Evolutionary conservation across 2,888 invertebrate species (phyloP), one percentile per base, ranked within the genome.

Genomic region (Meteorus cinctellus): DNA sequence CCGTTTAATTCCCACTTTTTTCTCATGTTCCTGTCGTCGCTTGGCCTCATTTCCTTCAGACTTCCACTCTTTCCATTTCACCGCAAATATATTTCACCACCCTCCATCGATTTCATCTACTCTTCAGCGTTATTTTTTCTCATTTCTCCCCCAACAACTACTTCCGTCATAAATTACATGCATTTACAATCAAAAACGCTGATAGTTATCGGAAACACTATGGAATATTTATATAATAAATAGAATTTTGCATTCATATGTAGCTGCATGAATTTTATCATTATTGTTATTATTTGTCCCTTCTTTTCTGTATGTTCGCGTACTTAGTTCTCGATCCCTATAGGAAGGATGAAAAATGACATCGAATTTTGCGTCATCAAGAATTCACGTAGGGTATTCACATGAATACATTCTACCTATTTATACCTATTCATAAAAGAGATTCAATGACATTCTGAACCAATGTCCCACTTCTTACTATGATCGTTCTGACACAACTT

Each of bases 1-100:
- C 74, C 29, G 55, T 66, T 66, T 75, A 75, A 75, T 75, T 71
- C 51, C 41, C 71, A 1, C 41, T 27, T 66, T 12, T 31, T 66
- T 55, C 24, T 71, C 71, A 66, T 75, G 59, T 75, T 71, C 67
- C 75, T 71, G 71, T 66, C 71, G 71, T 71, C 75, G 51, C 68
- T 65, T 71, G 29, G 60, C 34, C 69, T 71, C 75, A 75, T 75
- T 75, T 75, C 75, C 75, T 66, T 59, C 24, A 36, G 29, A 24
- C 27, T 66, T 36, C 63, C 51, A n/a, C 60, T 55, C 55, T 66
- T 72, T 63, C 41, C 65, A 60, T 55, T 31, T 31, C 16, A 6
- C 16, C 41, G 34, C 29, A 55, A 12, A 12, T 29, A 36, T 36
- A 65, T 16, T 59, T 19, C 24, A 19, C 55, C 10, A 71, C 34